phyloP scores from a whole-genome alignment of 2,113 vertebrate species.

The Fulica atra region DNA sequence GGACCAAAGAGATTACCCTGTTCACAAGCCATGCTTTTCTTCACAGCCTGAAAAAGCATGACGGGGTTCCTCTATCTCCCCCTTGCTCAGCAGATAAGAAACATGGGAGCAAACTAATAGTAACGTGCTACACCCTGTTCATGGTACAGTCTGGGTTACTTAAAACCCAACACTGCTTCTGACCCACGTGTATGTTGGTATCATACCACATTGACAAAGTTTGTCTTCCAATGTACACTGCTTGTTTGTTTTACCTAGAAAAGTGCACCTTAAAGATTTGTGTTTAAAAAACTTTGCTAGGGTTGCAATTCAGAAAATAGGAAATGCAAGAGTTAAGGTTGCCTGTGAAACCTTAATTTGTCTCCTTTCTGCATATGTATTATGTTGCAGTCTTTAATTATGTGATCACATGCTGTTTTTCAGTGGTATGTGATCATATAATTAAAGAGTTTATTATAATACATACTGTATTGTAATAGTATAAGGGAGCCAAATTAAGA shows the following conservation, averaged over 20 bases:
- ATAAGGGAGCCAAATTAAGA: conserved; percentile 35
- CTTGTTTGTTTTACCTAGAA: background rate
- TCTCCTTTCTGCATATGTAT: conserved; percentile 59
- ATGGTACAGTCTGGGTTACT: background rate
- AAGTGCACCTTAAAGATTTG: background rate
- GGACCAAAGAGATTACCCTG: background rate
- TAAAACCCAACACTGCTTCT: background rate
- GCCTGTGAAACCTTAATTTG: conserved; percentile 47
- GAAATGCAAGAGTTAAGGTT: conserved; percentile 61
- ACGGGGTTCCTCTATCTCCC: background rate
- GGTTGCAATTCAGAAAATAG: background rate
- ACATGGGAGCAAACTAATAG: background rate
- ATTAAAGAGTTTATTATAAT: conserved; percentile 63
- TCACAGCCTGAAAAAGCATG: background rate
- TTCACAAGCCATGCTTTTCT: background rate
- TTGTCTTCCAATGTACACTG: background rate
- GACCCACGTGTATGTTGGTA: background rate
- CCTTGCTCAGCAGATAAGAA: background rate
- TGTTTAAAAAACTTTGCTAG: background rate
- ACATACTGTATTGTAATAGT: conserved; percentile 41
- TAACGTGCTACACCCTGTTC: background rate
- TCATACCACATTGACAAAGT: background rate
- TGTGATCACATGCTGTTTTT: conserved; percentile 67
- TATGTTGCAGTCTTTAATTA: conserved; percentile 64
- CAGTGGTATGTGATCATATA: conserved; percentile 52